phyloP scores from a whole-genome alignment of 1,140 invertebrate species.

The Druon quercuslanigerum region DNA sequence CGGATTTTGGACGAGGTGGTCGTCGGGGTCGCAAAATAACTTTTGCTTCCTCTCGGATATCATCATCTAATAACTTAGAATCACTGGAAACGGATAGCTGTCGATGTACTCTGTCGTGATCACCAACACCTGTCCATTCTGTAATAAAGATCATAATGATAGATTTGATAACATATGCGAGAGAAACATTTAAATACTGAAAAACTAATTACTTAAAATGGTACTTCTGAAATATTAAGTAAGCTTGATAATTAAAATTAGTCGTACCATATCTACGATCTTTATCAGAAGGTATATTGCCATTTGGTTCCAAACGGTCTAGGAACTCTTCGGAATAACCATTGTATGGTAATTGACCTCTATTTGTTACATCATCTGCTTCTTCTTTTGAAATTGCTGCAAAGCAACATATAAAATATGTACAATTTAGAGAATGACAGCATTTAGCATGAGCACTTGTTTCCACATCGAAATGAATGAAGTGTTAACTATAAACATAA shows the following conservation, averaged over 20 bases:
- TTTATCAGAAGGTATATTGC: constrained; percentile 84
- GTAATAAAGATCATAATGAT: constrained; percentile 60
- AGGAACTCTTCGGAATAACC: constrained; percentile 94
- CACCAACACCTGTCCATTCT: constrained; percentile 87
- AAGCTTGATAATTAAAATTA: not conserved
- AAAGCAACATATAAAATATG: constrained; percentile 43
- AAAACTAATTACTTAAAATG: not conserved
- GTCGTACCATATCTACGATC: constrained; percentile 69
- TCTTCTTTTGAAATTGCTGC: constrained; percentile 87
- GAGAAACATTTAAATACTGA: not conserved
- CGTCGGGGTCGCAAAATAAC: constrained; percentile 91
- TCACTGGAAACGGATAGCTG: constrained; percentile 93
- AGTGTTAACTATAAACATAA: too few species aligned
- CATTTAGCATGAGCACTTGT: too few species aligned
- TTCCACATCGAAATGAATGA: too few species aligned
- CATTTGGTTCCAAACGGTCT: constrained; percentile 91
- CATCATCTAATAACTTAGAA: constrained; percentile 90
- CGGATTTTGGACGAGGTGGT: constrained; percentile 91
- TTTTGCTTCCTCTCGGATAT: constrained; percentile 88
- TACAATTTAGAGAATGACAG: too few species aligned
- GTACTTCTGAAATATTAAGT: constrained; percentile 31
- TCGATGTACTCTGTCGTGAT: constrained; percentile 88
- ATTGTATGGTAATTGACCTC: constrained; percentile 87
- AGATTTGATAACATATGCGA: constrained; percentile 40
- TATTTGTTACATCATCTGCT: constrained; percentile 79